Percentiles rank a stretch among this genome's conserved stretches.
Conservation (phyloP, 2,797 vertebrate genomes). For the Chelon labrosus region DNA sequence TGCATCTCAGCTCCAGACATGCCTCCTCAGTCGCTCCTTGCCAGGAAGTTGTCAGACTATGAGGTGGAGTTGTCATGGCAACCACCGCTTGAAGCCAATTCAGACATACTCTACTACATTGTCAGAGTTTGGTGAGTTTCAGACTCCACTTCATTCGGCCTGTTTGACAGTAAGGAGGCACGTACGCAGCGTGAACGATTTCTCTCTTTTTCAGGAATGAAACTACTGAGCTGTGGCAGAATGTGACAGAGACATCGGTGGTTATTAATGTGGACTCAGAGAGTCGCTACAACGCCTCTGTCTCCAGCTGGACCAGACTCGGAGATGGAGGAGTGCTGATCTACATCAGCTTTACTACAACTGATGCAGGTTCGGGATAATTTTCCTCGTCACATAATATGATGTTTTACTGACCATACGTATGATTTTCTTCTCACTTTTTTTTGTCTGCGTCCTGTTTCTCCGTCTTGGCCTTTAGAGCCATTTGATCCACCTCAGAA, state of each 20-base stretch:
- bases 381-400: not conserved
- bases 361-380: slow-evolving; percentile 87
- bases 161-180: not conserved
- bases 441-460: slow-evolving; percentile 3
- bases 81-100: slow-evolving; percentile 92
- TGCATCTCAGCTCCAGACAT: slow-evolving; percentile 91
- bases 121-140: slow-evolving; percentile 93
- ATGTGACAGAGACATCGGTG: slow-evolving; percentile 88
- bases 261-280: slow-evolving; percentile 90
- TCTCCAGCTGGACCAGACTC: slow-evolving; percentile 92
- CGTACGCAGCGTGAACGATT: slow-evolving; percentile 4
- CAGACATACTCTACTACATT: slow-evolving; percentile 94
- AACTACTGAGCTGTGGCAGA: slow-evolving; percentile 84
- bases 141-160: not conserved
- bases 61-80: slow-evolving; percentile 94
- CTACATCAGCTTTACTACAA: slow-evolving; percentile 87
- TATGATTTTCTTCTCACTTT: not conserved
- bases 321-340: slow-evolving; percentile 91
- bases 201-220: slow-evolving; percentile 86
- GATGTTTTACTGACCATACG: not conserved
- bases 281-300: slow-evolving; percentile 87
- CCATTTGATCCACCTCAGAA: slow-evolving; percentile 92
- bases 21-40: slow-evolving; percentile 89
- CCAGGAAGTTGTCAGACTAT: slow-evolving; percentile 93
- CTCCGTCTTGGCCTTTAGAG: slow-evolving; percentile 79